Conservation (phyloP, 2,797 vertebrate species). For the Catamblyrhynchus diadema region DNA sequence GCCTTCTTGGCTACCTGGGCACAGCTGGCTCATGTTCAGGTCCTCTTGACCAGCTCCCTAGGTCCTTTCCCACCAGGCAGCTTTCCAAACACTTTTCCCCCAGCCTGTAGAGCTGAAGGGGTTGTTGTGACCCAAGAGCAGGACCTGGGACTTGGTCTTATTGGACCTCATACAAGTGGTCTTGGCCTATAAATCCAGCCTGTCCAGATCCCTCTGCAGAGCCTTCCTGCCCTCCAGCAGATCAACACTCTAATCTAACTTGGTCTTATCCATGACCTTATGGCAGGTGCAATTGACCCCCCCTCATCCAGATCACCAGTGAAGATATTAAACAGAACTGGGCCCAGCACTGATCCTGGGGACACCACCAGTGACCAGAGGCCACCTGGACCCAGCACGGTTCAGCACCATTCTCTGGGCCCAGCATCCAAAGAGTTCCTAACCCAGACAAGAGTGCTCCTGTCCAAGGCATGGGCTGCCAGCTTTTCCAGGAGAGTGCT, state of each 20-base stretch:
- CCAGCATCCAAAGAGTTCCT: fast-evolving
- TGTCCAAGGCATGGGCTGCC: fast-evolving
- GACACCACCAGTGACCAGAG: no score
- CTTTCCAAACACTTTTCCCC: not conserved
- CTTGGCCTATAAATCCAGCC: not conserved
- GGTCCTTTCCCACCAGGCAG: not conserved
- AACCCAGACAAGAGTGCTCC: not conserved
- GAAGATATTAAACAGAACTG: no score
- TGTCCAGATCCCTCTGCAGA: not conserved
- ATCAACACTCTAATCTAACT: not conserved
- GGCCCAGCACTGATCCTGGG: no score
- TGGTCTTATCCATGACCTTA: not conserved
- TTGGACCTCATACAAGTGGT: not conserved
- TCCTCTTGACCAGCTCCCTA: not conserved
- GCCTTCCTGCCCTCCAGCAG: not conserved
- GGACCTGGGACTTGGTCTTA: no score
- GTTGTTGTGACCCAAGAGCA: not conserved
- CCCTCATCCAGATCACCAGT: not conserved
- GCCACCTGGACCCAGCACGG: fast-evolving
- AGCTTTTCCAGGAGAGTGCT: not conserved
- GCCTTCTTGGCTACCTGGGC: not conserved
- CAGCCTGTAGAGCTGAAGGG: not conserved
- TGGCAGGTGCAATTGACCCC: not conserved
- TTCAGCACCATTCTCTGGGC: not conserved
- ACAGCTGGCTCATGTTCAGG: not conserved